A percentile compares a stretch with the other conserved stretches of the same genome.
Evolutionary conservation across 1,140 invertebrate genomes (phyloP).

Genomic region (Phymorhynchus buccinoides): DNA sequence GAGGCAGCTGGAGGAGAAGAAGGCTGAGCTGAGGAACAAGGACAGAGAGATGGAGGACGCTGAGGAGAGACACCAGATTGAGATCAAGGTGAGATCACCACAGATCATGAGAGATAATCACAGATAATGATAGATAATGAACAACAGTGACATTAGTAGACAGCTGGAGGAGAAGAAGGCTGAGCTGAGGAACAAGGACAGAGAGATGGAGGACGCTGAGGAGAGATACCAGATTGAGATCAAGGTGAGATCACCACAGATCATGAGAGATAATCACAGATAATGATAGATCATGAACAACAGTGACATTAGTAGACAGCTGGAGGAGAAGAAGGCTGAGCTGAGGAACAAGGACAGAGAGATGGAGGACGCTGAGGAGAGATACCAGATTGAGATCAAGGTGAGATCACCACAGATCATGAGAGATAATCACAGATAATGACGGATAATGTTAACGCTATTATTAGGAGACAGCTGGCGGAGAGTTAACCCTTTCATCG

Average conservation of each 20-base stretch:
- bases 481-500: too few species aligned
- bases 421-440: too few species aligned
- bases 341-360: conserved; percentile 86
- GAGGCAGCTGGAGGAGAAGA: conserved; percentile 86
- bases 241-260: conserved; percentile 77
- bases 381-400: conserved; percentile 89
- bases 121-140: too few species aligned
- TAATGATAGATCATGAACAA: too few species aligned
- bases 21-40: conserved; percentile 81
- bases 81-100: conserved; percentile 80
- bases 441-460: too few species aligned
- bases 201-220: conserved; percentile 88
- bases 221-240: conserved; percentile 90
- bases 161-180: conserved; percentile 88
- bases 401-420: conserved; percentile 67
- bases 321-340: conserved; percentile 85
- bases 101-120: too few species aligned
- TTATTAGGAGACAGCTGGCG: conserved; percentile 85
- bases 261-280: too few species aligned
- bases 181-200: conserved; percentile 82
- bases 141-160: conserved; percentile 83
- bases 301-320: conserved; percentile 84
- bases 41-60: conserved; percentile 90
- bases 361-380: conserved; percentile 88
- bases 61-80: conserved; percentile 87